Evolutionary conservation across 2,888 invertebrate species (phyloP), one percentile per base, ranked within the genome.

Genomic region (Mycogona germanica): DNA sequence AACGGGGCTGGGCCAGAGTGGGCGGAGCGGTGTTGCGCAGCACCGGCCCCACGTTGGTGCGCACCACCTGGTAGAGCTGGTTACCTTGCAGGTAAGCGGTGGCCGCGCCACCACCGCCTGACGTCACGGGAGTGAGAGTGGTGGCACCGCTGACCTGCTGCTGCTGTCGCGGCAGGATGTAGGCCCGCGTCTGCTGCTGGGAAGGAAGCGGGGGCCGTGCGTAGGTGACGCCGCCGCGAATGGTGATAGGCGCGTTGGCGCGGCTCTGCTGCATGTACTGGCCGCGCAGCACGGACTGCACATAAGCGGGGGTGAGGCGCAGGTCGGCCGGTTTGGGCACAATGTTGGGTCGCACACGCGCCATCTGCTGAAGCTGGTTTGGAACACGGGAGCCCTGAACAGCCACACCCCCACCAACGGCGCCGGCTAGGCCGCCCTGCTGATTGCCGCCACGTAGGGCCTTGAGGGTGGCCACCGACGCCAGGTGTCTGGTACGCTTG

Each of bases 31-130:
- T 46, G 6, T 53, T 47, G 17, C 54, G 44, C 19, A 56, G 45
- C 12, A 62, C 55, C 17, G 60, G 56, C 48, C 60, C 55, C 7
- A 60, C 17, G n/a, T 40, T 47, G 23, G 51, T 49, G 40, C 56
- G 56, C 14, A 57, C 37, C 21, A 81, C 80, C 75, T 78, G 77
- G 70, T 76, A 79, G 62, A 79, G 71, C 66, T 80, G 78, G 67
- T 77, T 78, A 60, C 75, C 76, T 60, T 74, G 71, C 59, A 78
- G 70, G 60, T 76, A 77, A 66, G 78, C 80, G 55, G 76, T 76
- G 9, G 77, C 74, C 17, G 50, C 3, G 21, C 21, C 26, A 25
- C 21, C 23, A n/a, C n/a, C n/a, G n/a, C n/a, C n/a, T n/a, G n/a
- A n/a, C 7, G 46, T 35, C 17, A 45, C 37, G 4, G 52, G 52